These are phyloP conservation scores for Callosobruchus maculatus DNA, from an alignment of 2,888 invertebrate species.

Conservation along the genomic window DNA sequence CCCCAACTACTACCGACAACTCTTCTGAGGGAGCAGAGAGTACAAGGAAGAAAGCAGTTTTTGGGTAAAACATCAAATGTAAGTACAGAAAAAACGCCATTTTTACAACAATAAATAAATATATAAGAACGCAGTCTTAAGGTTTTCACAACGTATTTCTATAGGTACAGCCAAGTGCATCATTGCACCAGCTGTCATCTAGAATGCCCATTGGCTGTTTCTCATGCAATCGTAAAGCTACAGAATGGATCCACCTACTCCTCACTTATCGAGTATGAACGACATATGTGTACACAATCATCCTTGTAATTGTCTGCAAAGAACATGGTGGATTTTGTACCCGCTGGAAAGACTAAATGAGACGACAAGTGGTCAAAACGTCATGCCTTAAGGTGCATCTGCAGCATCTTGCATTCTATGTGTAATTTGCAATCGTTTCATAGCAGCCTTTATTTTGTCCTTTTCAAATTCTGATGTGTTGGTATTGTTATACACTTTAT, in stretches of 20 bases:
- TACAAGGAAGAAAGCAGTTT: no score
- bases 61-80: no score
- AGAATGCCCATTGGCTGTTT: not conserved
- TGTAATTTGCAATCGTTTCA: no score
- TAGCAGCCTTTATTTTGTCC: no score
- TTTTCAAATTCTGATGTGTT: no score
- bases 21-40: no score
- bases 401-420: not conserved
- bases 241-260: not conserved
- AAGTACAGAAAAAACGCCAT: no score
- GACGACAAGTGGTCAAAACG: not conserved
- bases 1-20: no score
- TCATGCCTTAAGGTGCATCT: not conserved
- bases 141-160: not conserved
- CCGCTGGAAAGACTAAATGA: not conserved
- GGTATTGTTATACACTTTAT: not conserved
- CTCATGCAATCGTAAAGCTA: not conserved
- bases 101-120: no score
- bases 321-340: not conserved
- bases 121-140: no score
- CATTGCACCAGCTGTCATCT: not conserved
- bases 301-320: not conserved
- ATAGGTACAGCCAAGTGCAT: not conserved
- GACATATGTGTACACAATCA: not conserved
- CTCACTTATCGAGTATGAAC: not conserved